A percentile compares a stretch with the other conserved stretches of the same genome.
phyloP scores from a whole-genome alignment of 2,888 invertebrate species.

The Limnephilus lunatus region DNA sequence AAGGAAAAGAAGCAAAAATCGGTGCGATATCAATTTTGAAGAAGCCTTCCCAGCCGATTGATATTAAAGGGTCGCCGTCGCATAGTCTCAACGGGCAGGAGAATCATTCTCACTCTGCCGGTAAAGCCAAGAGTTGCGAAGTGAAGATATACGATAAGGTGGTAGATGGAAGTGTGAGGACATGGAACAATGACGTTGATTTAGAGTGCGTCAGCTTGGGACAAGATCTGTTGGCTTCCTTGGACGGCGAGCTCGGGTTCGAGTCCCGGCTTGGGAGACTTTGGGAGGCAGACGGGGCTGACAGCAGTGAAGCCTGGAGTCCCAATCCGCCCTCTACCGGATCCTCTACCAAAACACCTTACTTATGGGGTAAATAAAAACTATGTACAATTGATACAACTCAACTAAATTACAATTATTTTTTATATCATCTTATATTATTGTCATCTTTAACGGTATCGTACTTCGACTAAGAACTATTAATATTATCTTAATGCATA shows the following conservation, averaged over 20 bases:
- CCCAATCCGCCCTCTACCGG: conserved; percentile 70
- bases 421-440: too few relatives aligned
- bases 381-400: background rate
- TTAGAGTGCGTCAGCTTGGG: conserved; percentile 80
- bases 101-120: conserved; percentile 66
- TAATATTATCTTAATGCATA: too few relatives aligned
- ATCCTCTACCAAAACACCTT: conserved; percentile 70
- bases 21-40: conserved; percentile 34
- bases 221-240: conserved; percentile 78
- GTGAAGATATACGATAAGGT: conserved; percentile 77
- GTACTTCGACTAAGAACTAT: too few relatives aligned
- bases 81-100: conserved; percentile 45
- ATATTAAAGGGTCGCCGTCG: conserved; percentile 54
- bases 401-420: too few relatives aligned
- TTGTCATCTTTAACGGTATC: too few relatives aligned
- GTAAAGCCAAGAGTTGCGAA: conserved; percentile 68
- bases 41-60: conserved; percentile 60
- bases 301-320: conserved; percentile 70
- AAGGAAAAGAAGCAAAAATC: conserved; percentile 4
- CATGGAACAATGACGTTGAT: conserved; percentile 80
- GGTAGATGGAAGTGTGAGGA: conserved; percentile 77
- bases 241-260: conserved; percentile 74
- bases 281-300: conserved; percentile 74
- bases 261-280: conserved; percentile 71
- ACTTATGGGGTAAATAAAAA: background rate